A percentile compares a stretch with the other conserved stretches of the same genome.
Conservation (phyloP, 2,113 vertebrate genomes). For the Montifringilla adamsi region DNA sequence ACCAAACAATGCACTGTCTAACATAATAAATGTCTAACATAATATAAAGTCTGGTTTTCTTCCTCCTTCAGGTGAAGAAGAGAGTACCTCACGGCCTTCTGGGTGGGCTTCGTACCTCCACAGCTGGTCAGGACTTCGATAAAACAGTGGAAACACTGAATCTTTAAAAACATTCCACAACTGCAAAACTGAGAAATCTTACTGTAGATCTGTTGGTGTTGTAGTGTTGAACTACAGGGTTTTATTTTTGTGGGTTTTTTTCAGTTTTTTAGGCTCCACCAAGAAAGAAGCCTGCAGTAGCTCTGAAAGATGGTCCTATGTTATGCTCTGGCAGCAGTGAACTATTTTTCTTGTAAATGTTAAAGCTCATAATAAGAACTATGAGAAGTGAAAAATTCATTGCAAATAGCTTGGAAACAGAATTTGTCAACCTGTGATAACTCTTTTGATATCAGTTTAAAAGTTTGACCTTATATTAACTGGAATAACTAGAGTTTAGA, state of each 20-base stretch:
- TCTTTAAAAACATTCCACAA: conserved; percentile 39
- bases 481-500: background rate
- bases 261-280: background rate
- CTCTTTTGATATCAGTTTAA: background rate
- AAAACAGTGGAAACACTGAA: background rate
- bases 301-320: background rate
- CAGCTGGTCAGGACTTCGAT: conserved; percentile 97
- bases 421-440: background rate
- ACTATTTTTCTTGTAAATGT: background rate
- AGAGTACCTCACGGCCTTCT: conserved; percentile 77
- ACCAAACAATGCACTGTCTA: background rate
- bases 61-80: conserved; percentile 83
- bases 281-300: background rate
- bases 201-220: background rate
- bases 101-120: conserved; percentile 97
- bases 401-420: background rate
- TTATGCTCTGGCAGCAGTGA: background rate
- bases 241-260: conserved; percentile 12
- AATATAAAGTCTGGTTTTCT: background rate
- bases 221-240: background rate
- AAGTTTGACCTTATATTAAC: background rate
- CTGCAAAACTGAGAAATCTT: background rate
- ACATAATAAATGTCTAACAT: background rate
- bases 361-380: background rate
- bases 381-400: background rate